Base-by-base conservation (phyloP, 2,113 vertebrate species). In the Clupea harengus region DNA sequence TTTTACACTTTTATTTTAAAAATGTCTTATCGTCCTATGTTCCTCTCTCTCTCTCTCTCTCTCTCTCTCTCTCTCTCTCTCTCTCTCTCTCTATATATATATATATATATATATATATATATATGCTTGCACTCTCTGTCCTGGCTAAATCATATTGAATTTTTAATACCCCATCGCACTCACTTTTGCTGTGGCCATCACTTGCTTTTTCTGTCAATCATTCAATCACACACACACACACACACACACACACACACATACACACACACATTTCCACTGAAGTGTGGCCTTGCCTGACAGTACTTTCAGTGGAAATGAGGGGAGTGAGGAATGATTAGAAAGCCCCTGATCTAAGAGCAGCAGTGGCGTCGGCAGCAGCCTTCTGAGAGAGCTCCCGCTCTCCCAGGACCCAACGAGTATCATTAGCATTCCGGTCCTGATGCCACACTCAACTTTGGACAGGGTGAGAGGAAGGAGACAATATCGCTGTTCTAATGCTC, bases 91-190 rank as follows among this genome's bases (percentile, higher is more conserved):
- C 39, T 39, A 39, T 39, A 39, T 39, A 39, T 39, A 39, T 39
- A 39, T 39, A 39, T 39, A 39, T 39, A 39, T 39, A 39, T 39
- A 39, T 39, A 39, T 39, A 39, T 39, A 39, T 39, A 39, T 39
- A 39, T 39, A 83, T 89, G 90, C 90, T 87, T 89, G 89, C 88
- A 88, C 90, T 22, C 84, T 52, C 72, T 22, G 4, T 52, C 72
- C 60, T 67, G 60, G 60, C 60, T 67, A 67, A 67, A 67, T 67
- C 60, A 67, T 67, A 67, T 67, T 67, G 60, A 67, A 67, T 67
- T 67, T 67, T 25, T 67, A 67, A 4, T 64, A n/a, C 20, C 60
- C 60, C 60, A 67, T 28, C 6, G 6, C 49, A 45, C 32, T n/a
- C 49, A 44, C 39, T 57, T 22, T 81, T 20, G 75, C 25, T 57